These are phyloP conservation scores for Dendrolimus punctatus DNA, from an alignment of 1,140 invertebrate species.

Conservation along the genomic window DNA sequence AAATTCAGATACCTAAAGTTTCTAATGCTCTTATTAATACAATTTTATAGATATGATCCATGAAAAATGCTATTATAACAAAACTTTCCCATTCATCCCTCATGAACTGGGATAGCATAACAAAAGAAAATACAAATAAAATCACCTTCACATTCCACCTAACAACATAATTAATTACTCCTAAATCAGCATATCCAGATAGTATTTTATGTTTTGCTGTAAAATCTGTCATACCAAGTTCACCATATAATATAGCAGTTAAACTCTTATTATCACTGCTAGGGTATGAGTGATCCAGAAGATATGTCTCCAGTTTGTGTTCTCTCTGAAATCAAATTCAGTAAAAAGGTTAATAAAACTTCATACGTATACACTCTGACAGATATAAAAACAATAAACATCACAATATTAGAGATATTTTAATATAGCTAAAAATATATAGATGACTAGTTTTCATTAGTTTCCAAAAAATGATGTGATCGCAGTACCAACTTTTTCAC, in stretches of 20 bases:
- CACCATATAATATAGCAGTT: constrained; percentile 88
- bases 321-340: constrained; percentile 36
- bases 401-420: not conserved
- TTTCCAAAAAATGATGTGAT: no score
- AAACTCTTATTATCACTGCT: constrained; percentile 78
- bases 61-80: no score
- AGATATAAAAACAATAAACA: not conserved
- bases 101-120: constrained; percentile 4
- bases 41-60: no score
- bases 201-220: constrained; percentile 81
- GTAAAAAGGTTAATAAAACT: constrained; percentile 4
- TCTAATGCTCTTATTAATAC: no score
- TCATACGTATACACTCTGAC: constrained; percentile 2
- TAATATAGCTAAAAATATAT: no score
- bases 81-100: no score
- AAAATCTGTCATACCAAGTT: constrained; percentile 86
- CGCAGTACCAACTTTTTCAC: no score
- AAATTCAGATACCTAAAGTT: no score
- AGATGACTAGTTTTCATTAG: no score
- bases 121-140: constrained; percentile 8
- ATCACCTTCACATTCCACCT: constrained; percentile 87
- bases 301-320: constrained; percentile 75
- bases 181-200: constrained; percentile 76
- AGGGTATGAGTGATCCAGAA: constrained; percentile 90
- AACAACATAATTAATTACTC: constrained; percentile 88